Evolutionary conservation across 2,797 vertebrate genomes (phyloP), one percentile per base, ranked within the genome.

Genomic region (Xiphophorus birchmanni): DNA sequence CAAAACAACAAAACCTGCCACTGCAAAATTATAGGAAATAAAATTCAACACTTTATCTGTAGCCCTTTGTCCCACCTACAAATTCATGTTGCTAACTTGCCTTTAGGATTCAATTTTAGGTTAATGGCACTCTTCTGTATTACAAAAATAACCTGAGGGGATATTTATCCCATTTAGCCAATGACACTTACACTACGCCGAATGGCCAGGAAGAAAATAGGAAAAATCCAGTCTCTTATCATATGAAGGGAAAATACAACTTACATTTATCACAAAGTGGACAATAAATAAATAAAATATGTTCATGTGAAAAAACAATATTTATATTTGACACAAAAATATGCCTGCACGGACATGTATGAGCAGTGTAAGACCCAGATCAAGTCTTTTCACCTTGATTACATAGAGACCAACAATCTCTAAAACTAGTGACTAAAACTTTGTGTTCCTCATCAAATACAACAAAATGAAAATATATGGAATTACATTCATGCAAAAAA

Each of bases 81-180:
- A 91, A 93, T 94, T 92, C 83, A 85, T 92, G 91, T 93, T 90
- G 91, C 88, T 74, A 79, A 92, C 95, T 95, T 95, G 94, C 96
- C 95, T 95, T 96, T 91, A 80, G 92, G 89, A 88, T 96, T 97
- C 91, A 96, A 96, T 96, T 97, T 95, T 94, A 93, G 83, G 82
- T 94, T 96, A 96, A 96, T 96, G 89, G 94, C 91, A 91, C 88
- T 75, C 71, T 82, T 88, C 92, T 86, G 81, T 63, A 83, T 95
- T 91, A 85, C 73, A 87, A 87, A 23, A 32, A 63, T 89, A 87
- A 84, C 91, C 87, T 88, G 84, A 74, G 80, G 93, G 92, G 84
- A 92, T 90, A 48, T 79, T 81, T 77, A 73, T 85, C 79, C 76
- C 87, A 82, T 83, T 81, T 75, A 73, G 86, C 78, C 76, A 88